phyloP scores from a whole-genome alignment of 2,888 invertebrate genomes.

The Deroplatys truncata region DNA sequence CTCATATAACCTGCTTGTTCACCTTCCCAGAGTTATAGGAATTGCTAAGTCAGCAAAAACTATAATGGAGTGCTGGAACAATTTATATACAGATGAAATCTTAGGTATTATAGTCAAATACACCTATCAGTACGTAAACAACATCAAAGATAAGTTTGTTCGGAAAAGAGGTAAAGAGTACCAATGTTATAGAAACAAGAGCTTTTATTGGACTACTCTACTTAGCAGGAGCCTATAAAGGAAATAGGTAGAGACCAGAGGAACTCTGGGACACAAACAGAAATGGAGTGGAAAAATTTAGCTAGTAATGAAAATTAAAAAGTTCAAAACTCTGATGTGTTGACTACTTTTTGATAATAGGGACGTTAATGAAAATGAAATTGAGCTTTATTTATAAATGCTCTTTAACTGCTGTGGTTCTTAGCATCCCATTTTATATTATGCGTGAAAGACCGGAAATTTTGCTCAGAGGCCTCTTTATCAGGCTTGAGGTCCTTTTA shows the following conservation, averaged over 20 bases:
- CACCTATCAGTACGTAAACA: slow-evolving; percentile 35
- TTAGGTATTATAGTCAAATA: slow-evolving; percentile 33
- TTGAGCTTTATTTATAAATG: too few species aligned
- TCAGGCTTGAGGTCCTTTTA: too few species aligned
- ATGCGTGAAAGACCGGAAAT: too few species aligned
- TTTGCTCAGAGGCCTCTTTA: too few species aligned
- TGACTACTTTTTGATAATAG: background rate
- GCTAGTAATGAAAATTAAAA: slow-evolving; percentile 34
- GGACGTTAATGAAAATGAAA: too few species aligned
- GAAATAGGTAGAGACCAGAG: slow-evolving; percentile 30
- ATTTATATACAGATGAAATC: slow-evolving; percentile 29
- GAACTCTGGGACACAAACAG: slow-evolving; percentile 36
- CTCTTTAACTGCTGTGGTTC: too few species aligned
- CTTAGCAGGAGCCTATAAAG: slow-evolving; percentile 35
- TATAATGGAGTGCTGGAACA: background rate
- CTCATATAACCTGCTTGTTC: slow-evolving; percentile 30
- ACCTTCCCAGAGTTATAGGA: slow-evolving; percentile 32
- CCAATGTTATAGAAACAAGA: background rate
- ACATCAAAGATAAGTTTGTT: slow-evolving; percentile 29
- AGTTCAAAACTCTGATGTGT: slow-evolving; percentile 33
- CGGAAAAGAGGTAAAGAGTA: background rate
- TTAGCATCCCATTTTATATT: too few species aligned
- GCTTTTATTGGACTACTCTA: slow-evolving; percentile 29
- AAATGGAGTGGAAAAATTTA: slow-evolving; percentile 35
- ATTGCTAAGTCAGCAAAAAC: slow-evolving; percentile 30